Evolutionary conservation across 1,140 invertebrate genomes (phyloP), one percentile per base, ranked within the genome.

Genomic region (Hycleus cichorii): DNA sequence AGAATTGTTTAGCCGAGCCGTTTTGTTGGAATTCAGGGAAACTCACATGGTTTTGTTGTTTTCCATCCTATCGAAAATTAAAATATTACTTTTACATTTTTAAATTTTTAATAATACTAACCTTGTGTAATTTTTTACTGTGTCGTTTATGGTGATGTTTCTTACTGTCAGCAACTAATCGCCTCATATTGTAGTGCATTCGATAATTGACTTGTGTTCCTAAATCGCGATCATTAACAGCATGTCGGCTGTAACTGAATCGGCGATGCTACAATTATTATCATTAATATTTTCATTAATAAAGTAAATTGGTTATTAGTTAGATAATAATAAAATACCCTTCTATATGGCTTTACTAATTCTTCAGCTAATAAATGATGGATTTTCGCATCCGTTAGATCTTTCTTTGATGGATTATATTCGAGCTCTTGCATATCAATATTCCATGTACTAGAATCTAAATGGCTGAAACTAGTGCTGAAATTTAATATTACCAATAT

Each of bases 291-390:
- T 18, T 18, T 18, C 18, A 18, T 1, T 18, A 18, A 42, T 10
- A 10, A 9, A 42, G 9, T 42, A 10, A 42, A 10, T 11, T 42
- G 26, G 9, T 11, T 27, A 43, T 46, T 52, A 43, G 12, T 12
- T 6, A 52, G 7, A 43, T 11, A 32, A 40, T 52, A 32, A 50
- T 3, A 27, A 79, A 82, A 83, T 83, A 95, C 93, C 75, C 89
- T 82, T 79, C 89, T 85, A 70, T 90, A 88, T 7, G 93, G 91
- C 74, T 91, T 91, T 72, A 89, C 89, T 53, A 96, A 79, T 74
- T 94, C 90, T 74, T 95, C 92, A 6, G 90, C 89, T 10, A 97
- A 77, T 39, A 97, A 78, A 75, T 96, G 93, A 76, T 97, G 93
- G 62, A 96, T 93, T 73, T 85, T 90, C 7, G 90, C 91, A 74